Percentiles rank a stretch among this genome's conserved stretches.
phyloP scores from a whole-genome alignment of 1,140 invertebrate species.

The Zophobas atratus region DNA sequence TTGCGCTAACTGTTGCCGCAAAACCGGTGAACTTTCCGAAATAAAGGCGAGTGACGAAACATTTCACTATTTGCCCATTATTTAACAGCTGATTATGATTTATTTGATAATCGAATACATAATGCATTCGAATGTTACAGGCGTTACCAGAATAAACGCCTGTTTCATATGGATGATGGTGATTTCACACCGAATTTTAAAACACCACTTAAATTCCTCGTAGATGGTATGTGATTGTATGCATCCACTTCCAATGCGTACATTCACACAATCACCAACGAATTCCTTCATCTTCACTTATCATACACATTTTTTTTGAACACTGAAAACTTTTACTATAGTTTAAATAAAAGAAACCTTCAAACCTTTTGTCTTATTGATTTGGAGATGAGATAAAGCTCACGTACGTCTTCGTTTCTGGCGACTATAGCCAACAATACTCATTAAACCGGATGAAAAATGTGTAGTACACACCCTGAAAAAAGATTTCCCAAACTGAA shows the following conservation, averaged over 20 bases:
- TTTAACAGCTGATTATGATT: conserved; percentile 5
- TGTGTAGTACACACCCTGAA: neutral
- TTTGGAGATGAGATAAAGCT: too few relatives aligned
- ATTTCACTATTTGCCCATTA: neutral
- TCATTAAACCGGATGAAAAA: neutral
- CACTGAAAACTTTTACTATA: too few relatives aligned
- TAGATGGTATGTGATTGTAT: too few relatives aligned
- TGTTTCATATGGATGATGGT: neutral
- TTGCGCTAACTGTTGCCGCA: neutral
- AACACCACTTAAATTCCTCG: too few relatives aligned
- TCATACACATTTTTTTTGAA: too few relatives aligned
- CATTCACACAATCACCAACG: too few relatives aligned
- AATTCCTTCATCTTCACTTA: too few relatives aligned
- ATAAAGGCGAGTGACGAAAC: neutral
- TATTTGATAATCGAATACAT: conserved; percentile 6
- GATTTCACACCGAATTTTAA: neutral
- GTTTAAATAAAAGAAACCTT: too few relatives aligned
- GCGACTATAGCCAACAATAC: too few relatives aligned
- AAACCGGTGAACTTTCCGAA: neutral
- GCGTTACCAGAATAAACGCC: neutral
- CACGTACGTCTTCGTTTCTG: too few relatives aligned
- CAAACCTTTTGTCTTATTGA: too few relatives aligned
- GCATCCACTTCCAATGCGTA: too few relatives aligned
- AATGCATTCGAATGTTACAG: neutral
- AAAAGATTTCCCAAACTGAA: conserved; percentile 22